phyloP scores from a whole-genome alignment of 2,113 vertebrate genomes.

The Platichthys stellatus region DNA sequence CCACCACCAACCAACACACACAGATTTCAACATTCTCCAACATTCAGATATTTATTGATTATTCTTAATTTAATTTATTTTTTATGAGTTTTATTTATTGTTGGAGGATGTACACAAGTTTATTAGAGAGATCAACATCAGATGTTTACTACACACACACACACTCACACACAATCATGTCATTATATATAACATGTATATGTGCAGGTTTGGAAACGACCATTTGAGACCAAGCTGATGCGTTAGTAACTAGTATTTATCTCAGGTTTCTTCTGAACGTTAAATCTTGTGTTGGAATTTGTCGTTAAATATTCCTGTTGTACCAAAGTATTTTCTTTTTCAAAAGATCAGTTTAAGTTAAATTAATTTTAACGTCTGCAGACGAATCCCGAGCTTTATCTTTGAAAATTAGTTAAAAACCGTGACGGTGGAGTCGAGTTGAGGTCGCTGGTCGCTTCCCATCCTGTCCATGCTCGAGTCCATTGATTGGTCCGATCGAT shows the following conservation, averaged over 20 bases:
- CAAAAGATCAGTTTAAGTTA: neutral
- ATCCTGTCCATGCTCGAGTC: neutral
- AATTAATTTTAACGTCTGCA: neutral
- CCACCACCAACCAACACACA: neutral
- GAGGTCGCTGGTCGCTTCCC: constrained; percentile 10
- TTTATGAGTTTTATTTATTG: constrained; percentile 72
- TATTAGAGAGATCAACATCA: constrained; percentile 31
- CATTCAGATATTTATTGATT: constrained; percentile 70
- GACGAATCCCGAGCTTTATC: neutral
- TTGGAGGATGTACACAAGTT: constrained; percentile 42
- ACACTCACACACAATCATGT: constrained; percentile 14
- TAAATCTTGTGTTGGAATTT: neutral
- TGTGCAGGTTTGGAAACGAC: constrained; percentile 4
- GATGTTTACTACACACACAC: neutral
- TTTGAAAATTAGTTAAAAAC: neutral
- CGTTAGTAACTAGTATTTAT: neutral
- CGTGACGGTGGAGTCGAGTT: neutral
- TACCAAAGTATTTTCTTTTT: neutral
- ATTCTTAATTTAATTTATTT: constrained; percentile 58
- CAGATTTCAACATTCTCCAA: constrained; percentile 31
- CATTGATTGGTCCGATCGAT: neutral
- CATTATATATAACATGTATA: neutral
- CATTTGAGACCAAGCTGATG: neutral
- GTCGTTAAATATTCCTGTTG: neutral
- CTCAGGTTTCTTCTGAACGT: neutral